Conservation (phyloP, 2,888 invertebrate species). For the Parthenolecanium corni region DNA sequence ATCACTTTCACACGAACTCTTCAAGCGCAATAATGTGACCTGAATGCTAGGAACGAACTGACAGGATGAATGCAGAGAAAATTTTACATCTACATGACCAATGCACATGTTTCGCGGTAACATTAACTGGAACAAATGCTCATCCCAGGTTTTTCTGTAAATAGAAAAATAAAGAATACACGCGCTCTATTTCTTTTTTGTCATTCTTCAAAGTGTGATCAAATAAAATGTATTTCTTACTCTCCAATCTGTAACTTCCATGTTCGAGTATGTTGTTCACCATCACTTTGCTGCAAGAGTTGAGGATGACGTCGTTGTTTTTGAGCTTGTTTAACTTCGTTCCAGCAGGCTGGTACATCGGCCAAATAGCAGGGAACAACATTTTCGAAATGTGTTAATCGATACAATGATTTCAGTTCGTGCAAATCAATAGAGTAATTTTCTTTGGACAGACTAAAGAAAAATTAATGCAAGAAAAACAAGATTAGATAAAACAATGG, state of each 20-base stretch:
- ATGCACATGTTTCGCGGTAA: slow-evolving; percentile 60
- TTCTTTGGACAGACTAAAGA: slow-evolving; percentile 13
- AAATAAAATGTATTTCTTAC: slow-evolving; percentile 38
- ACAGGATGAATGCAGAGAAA: slow-evolving; percentile 66
- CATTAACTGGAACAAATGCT: slow-evolving; percentile 80
- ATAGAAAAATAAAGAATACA: slow-evolving; percentile 10
- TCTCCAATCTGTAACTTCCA: slow-evolving; percentile 81
- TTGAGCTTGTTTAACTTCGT: slow-evolving; percentile 82
- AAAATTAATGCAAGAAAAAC: not conserved
- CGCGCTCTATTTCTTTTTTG: too few relatives aligned
- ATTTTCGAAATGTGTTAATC: slow-evolving; percentile 64
- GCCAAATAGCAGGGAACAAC: slow-evolving; percentile 62
- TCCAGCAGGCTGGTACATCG: slow-evolving; percentile 87
- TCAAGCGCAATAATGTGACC: slow-evolving; percentile 45
- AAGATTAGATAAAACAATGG: not conserved
- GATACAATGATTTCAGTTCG: slow-evolving; percentile 52
- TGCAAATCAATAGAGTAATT: slow-evolving; percentile 3
- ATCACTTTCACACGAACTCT: slow-evolving; percentile 2
- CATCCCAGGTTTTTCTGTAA: slow-evolving; percentile 70
- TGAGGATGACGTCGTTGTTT: slow-evolving; percentile 80
- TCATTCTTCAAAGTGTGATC: too few relatives aligned
- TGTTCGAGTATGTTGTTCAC: slow-evolving; percentile 64
- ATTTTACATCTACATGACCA: slow-evolving; percentile 83
- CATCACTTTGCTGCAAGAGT: slow-evolving; percentile 54
- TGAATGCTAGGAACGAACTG: slow-evolving; percentile 67